Percentiles rank a stretch among this genome's conserved stretches.
Evolutionary conservation across 53 echinoderm and acorn worm species (phyloP).

Genomic region (Stichopus horrens): DNA sequence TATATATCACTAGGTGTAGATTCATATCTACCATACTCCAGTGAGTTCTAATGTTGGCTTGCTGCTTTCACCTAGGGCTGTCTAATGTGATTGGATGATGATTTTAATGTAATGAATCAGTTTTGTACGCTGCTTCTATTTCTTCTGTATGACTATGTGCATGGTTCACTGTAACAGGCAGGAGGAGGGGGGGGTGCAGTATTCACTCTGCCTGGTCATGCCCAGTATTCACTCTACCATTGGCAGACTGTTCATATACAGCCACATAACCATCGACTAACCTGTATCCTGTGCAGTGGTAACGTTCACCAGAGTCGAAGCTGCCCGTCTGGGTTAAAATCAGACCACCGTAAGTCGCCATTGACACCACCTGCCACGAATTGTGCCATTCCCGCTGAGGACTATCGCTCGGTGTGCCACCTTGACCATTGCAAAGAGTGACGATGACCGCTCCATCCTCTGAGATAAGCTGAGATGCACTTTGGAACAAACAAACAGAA

Average conservation of each 20-base stretch:
- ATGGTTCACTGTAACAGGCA: no score
- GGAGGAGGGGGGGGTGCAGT: background rate
- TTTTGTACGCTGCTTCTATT: no score
- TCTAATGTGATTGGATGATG: no score
- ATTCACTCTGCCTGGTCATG: no score
- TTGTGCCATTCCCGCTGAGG: conserved; percentile 84
- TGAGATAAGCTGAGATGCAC: conserved; percentile 58
- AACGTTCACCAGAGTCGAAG: conserved; percentile 63
- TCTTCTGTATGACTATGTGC: no score
- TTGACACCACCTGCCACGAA: conserved; percentile 91
- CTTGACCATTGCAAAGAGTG: conserved; percentile 94
- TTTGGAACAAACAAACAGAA: conserved; percentile 29
- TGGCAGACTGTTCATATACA: no score
- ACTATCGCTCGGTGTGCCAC: conserved; percentile 83
- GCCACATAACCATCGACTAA: background rate
- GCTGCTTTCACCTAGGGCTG: no score
- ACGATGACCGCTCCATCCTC: conserved; percentile 69
- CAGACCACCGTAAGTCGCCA: conserved; percentile 90
- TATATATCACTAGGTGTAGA: no score
- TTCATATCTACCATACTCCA: no score
- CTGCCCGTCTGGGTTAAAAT: conserved; percentile 67
- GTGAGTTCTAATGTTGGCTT: no score
- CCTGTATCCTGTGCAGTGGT: conserved; percentile 87
- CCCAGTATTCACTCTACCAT: no score
- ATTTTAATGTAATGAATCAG: no score